Evolutionary conservation across 2,888 invertebrate genomes (phyloP).

Genomic region (Campoplex nolae): DNA sequence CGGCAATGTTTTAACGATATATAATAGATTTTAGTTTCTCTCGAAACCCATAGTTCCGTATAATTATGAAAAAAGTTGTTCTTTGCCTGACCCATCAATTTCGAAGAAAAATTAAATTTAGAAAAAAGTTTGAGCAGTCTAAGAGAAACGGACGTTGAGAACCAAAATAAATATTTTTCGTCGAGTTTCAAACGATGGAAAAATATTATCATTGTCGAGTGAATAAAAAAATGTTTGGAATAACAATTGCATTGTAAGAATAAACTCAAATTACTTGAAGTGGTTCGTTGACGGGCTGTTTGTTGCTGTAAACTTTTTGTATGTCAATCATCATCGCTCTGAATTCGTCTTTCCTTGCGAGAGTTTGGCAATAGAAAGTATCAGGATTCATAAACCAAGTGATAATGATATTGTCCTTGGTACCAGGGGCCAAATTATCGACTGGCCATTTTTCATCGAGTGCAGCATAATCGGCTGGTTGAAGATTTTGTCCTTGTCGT

Average conservation of each 20-base stretch:
- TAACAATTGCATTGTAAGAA: background rate
- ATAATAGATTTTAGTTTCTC: no score
- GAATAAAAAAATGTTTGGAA: background rate
- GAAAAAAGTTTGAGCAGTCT: background rate
- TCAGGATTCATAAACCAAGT: constrained; percentile 92
- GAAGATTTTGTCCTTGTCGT: constrained; percentile 20
- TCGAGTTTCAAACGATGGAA: no score
- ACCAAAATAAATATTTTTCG: no score
- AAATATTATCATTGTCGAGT: no score
- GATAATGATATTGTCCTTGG: constrained; percentile 87
- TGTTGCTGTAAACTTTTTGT: constrained; percentile 88
- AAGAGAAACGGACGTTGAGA: background rate
- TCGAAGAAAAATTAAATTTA: no score
- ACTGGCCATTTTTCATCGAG: constrained; percentile 85
- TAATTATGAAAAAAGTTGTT: no score
- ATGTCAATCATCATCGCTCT: constrained; percentile 90
- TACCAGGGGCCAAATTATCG: constrained; percentile 85
- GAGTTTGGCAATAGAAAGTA: constrained; percentile 89
- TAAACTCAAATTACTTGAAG: constrained; percentile 74
- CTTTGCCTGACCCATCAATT: no score
- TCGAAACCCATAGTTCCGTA: no score
- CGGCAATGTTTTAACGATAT: no score
- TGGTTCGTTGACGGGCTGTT: constrained; percentile 73
- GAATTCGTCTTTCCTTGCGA: constrained; percentile 85
- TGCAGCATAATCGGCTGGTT: constrained; percentile 84